Percentiles rank a stretch among this genome's conserved stretches.
Conservation (phyloP, 2,113 vertebrate genomes). For the Ellobius talpinus region DNA sequence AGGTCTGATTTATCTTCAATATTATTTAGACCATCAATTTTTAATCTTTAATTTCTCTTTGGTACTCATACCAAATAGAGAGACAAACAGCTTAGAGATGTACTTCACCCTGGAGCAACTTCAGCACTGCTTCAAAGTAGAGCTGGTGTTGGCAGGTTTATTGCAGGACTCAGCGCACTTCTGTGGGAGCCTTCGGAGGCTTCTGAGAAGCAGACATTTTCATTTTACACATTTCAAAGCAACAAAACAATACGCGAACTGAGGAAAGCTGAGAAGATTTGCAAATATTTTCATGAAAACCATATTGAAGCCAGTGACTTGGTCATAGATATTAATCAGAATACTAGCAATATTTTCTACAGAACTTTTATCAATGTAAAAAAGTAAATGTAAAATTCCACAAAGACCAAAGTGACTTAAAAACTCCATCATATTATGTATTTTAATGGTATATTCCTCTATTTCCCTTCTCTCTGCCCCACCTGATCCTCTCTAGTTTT, state of each 20-base stretch:
- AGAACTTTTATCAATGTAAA: slow-evolving; percentile 53
- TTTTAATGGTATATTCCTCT: slow-evolving; percentile 24
- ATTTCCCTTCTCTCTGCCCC: neutral
- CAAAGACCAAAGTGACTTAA: neutral
- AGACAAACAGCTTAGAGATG: neutral
- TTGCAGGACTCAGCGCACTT: neutral
- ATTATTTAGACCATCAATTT: neutral
- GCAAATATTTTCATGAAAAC: slow-evolving; percentile 48
- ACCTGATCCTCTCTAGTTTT: neutral
- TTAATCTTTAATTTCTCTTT: slow-evolving; percentile 42
- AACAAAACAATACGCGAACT: slow-evolving; percentile 55
- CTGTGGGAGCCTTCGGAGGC: neutral
- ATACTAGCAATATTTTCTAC: neutral
- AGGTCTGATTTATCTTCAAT: slow-evolving; percentile 1
- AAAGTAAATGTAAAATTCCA: neutral
- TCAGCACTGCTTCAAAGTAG: neutral
- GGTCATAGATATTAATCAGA: slow-evolving; percentile 53
- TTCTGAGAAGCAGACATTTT: slow-evolving; percentile 30
- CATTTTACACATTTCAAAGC: slow-evolving; percentile 45
- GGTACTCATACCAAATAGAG: neutral
- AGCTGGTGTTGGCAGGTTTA: slow-evolving; percentile 19
- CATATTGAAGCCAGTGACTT: slow-evolving; percentile 11
- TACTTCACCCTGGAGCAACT: neutral
- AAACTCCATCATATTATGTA: slow-evolving; percentile 1
- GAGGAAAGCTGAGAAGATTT: slow-evolving; percentile 44